Conservation (phyloP, 2,888 invertebrate genomes). For the Cremastobaeus sp. region DNA sequence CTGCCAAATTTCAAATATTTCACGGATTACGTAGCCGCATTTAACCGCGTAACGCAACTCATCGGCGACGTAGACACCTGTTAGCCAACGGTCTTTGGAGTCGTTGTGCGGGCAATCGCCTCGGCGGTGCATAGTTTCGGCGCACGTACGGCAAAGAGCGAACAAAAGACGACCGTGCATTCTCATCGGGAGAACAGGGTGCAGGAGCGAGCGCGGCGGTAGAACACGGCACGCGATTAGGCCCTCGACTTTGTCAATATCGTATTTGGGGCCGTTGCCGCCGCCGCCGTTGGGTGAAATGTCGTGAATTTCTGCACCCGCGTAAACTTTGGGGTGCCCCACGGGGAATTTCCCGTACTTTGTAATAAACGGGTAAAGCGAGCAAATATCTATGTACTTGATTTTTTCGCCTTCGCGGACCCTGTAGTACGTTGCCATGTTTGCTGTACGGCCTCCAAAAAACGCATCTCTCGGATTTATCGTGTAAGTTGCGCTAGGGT, state of each 20-base stretch:
- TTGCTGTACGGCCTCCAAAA: conserved; percentile 25
- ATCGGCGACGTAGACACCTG: conserved; percentile 63
- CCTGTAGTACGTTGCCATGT: conserved; percentile 12
- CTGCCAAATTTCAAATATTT: conserved; percentile 71
- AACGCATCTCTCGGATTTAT: conserved; percentile 13
- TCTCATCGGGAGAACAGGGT: conserved; percentile 69
- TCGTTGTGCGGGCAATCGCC: conserved; percentile 24
- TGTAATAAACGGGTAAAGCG: conserved; percentile 66
- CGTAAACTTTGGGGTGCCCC: conserved; percentile 69
- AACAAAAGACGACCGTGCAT: conserved; percentile 69
- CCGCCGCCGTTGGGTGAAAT: no score
- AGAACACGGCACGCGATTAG: conserved; percentile 64
- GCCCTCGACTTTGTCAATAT: no score
- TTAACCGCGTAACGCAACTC: conserved; percentile 70
- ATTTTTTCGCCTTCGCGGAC: conserved; percentile 22
- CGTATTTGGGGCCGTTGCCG: no score
- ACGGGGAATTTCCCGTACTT: conserved; percentile 67
- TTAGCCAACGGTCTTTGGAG: neutral
- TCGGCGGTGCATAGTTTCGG: conserved; percentile 59
- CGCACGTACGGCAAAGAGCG: conserved; percentile 70
- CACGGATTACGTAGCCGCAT: conserved; percentile 67
- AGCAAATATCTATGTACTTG: conserved; percentile 59
- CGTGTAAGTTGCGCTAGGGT: conserved; percentile 61
- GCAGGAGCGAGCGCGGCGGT: no score
- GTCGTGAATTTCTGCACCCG: no score